Evolutionary conservation across 2,888 invertebrate genomes (phyloP).

Genomic region (Archips crataeganus): DNA sequence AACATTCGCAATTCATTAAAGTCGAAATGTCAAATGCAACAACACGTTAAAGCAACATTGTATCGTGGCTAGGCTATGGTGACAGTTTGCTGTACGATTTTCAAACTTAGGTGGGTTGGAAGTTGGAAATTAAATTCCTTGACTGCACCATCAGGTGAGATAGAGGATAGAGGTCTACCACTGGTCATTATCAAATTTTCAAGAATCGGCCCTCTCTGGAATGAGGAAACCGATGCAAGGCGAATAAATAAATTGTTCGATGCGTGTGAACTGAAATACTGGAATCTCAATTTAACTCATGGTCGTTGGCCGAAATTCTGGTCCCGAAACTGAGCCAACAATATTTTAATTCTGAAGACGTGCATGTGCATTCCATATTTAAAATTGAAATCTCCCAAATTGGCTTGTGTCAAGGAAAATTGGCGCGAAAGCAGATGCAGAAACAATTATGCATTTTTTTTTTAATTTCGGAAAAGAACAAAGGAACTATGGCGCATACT

Average conservation of each 20-base stretch:
- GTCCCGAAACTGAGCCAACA: neutral
- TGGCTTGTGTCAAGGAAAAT: constrained; percentile 31
- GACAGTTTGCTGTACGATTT: too few species aligned
- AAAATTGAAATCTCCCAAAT: constrained; percentile 11
- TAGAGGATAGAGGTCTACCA: too few species aligned
- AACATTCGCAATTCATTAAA: too few species aligned
- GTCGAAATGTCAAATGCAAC: too few species aligned
- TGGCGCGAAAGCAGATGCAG: constrained; percentile 35
- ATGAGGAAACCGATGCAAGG: too few species aligned
- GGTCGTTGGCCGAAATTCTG: constrained; percentile 1
- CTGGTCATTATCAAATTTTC: too few species aligned
- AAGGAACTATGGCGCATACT: neutral
- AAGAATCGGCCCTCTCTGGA: too few species aligned
- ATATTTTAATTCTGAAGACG: neutral
- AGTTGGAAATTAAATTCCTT: too few species aligned
- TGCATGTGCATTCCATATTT: constrained; percentile 9
- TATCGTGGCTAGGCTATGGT: too few species aligned
- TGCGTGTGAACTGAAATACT: neutral
- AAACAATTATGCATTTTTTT: constrained; percentile 1
- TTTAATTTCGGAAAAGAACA: neutral
- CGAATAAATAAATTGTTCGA: neutral
- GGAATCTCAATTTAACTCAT: neutral
- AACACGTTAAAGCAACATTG: too few species aligned
- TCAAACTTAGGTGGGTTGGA: too few species aligned
- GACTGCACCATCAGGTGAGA: too few species aligned